Conservation (phyloP, 1,140 invertebrate genomes). For the Drosophila prosaltans region DNA sequence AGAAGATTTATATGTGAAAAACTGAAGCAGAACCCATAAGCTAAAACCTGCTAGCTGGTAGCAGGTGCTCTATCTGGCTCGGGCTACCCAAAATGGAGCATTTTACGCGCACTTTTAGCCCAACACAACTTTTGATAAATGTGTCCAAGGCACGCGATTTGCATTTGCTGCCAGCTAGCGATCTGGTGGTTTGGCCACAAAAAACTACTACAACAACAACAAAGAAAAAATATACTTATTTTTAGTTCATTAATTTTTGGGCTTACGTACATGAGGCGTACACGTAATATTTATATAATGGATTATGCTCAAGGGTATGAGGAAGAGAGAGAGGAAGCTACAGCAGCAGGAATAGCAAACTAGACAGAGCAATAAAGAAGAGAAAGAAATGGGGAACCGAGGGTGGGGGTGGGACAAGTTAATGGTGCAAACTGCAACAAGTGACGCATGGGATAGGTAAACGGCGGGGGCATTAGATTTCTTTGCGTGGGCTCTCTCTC, state of each 20-base stretch:
- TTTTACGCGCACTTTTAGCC: slow-evolving; percentile 66
- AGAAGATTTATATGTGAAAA: slow-evolving; percentile 20
- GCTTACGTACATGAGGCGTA: slow-evolving; percentile 53
- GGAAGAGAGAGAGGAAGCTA: no score
- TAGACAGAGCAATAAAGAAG: background rate
- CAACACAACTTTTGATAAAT: slow-evolving; percentile 62
- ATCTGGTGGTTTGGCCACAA: background rate
- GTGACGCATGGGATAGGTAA: slow-evolving; percentile 51
- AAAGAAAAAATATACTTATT: slow-evolving; percentile 5
- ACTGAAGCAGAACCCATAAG: slow-evolving; percentile 56
- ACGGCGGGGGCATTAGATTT: background rate
- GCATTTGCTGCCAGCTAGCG: slow-evolving; percentile 11
- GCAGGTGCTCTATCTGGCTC: slow-evolving; percentile 39
- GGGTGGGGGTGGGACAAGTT: background rate
- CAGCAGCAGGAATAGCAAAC: background rate
- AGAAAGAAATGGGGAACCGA: background rate
- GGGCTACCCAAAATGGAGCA: slow-evolving; percentile 28
- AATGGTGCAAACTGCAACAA: slow-evolving; percentile 71
- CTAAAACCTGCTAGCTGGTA: slow-evolving; percentile 14
- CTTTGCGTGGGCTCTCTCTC: slow-evolving; percentile 17
- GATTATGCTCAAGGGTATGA: slow-evolving; percentile 56
- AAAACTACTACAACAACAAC: background rate
- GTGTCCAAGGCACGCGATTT: slow-evolving; percentile 53
- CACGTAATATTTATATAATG: slow-evolving; percentile 65
- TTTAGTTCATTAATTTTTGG: slow-evolving; percentile 54